These are phyloP conservation scores for Tinamus guttatus DNA, from an alignment of 2,113 vertebrate genomes.

Conservation along the genomic window DNA sequence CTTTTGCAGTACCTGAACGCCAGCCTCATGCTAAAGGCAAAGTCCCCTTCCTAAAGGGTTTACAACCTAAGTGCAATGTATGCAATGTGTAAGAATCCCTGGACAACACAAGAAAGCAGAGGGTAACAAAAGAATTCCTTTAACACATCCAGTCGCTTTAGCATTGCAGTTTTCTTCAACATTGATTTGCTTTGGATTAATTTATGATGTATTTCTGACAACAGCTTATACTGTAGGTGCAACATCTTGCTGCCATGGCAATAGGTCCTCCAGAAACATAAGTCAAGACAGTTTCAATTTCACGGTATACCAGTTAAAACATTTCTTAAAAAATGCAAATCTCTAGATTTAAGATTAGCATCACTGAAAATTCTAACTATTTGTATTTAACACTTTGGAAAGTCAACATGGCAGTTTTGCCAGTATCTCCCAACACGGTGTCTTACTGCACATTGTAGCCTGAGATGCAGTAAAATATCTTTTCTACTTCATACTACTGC, in stretches of 20 bases:
- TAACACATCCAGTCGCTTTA: not conserved
- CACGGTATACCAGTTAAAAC: fast-evolving
- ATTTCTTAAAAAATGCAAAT: not conserved
- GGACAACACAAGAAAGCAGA: not conserved
- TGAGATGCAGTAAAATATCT: not conserved
- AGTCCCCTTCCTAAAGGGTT: not conserved
- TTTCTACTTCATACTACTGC: not conserved
- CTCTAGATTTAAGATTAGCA: not conserved
- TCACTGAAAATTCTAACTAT: not conserved
- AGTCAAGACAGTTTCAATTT: not conserved
- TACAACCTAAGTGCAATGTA: not conserved
- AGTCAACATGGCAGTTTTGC: not conserved
- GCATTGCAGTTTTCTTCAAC: not conserved
- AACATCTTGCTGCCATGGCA: not conserved
- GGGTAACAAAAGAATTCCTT: not conserved
- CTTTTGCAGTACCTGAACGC: not conserved
- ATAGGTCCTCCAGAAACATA: not conserved
- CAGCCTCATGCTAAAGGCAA: fast-evolving
- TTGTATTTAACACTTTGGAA: not conserved
- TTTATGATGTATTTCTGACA: not conserved
- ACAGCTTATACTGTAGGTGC: not conserved
- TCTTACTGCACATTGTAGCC: not conserved
- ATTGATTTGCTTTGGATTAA: not conserved
- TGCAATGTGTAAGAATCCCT: not conserved
- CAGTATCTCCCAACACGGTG: not conserved